A percentile compares a stretch with the other conserved stretches of the same genome.
Conservation (phyloP, 2,113 vertebrate genomes). For the Pterocles orientalis region DNA sequence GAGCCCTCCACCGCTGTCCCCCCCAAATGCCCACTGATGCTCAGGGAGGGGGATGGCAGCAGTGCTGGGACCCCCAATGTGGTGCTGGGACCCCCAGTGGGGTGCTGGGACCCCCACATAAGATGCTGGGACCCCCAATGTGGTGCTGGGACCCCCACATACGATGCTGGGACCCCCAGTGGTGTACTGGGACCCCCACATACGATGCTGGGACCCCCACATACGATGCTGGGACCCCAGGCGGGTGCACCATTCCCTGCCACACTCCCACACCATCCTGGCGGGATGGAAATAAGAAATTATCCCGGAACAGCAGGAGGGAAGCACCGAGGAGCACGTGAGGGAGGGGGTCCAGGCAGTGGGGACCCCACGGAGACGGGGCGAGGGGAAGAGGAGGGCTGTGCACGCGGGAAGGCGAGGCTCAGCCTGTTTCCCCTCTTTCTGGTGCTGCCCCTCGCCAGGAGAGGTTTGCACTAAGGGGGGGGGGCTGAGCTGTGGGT, state of each 20-base stretch:
- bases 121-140: no score
- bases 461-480: not conserved
- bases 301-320: not conserved
- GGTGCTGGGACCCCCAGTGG: no score
- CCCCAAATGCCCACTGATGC: not conserved
- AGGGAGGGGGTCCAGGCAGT: fast-evolving
- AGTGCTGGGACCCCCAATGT: not conserved
- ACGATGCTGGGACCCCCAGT: no score
- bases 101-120: no score
- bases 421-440: no score
- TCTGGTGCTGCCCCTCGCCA: no score
- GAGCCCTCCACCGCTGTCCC: not conserved
- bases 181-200: no score
- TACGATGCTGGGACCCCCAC: not conserved
- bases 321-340: no score
- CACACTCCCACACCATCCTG: fast-evolving
- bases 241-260: not conserved
- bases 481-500: not conserved
- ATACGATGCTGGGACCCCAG: no score
- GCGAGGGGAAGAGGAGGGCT: not conserved
- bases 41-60: not conserved
- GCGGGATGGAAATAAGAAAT: not conserved
- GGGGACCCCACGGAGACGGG: not conserved
- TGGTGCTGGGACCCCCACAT: no score
- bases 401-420: no score